Evolutionary conservation across 2,797 vertebrate species (phyloP).

Genomic region (Sarcophilus harrisii): DNA sequence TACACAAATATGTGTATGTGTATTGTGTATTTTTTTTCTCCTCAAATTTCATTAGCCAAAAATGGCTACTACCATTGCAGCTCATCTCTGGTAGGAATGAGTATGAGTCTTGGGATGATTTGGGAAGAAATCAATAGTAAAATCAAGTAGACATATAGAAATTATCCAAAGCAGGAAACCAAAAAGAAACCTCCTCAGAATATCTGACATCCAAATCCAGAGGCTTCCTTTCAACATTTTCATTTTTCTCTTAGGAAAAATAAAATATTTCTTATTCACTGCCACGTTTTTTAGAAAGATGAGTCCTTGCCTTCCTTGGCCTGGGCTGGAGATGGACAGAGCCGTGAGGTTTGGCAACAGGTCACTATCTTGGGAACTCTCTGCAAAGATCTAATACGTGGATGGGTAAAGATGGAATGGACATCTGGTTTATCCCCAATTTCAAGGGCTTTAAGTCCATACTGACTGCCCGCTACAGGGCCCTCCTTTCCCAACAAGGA

Average conservation of each 20-base stretch:
- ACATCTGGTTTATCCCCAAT: not conserved
- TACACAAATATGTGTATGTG: too few relatives aligned
- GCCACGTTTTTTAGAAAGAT: not conserved
- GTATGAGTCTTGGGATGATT: not conserved
- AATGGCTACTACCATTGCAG: not conserved
- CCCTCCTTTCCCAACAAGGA: not conserved
- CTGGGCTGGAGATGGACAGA: not conserved
- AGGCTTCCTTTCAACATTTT: not conserved
- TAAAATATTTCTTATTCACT: not conserved
- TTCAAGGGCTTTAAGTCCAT: conserved; percentile 9
- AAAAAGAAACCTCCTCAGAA: not conserved
- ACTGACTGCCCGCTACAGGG: conserved; percentile 10
- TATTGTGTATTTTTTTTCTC: not conserved
- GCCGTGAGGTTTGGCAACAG: not conserved
- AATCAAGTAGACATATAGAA: not conserved
- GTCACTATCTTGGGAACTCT: not conserved
- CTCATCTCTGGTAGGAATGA: not conserved
- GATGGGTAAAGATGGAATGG: not conserved
- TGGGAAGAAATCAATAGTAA: not conserved
- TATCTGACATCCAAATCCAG: not conserved
- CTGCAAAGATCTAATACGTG: not conserved
- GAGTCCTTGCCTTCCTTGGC: not conserved
- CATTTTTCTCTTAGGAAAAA: not conserved
- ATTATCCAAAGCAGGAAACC: not conserved
- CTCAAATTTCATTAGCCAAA: not conserved